These are phyloP conservation scores for Cladorhizidae sp. DNA, from an alignment of 37 sponge, comb jelly and placozoan genomes.

Conservation along the genomic window DNA sequence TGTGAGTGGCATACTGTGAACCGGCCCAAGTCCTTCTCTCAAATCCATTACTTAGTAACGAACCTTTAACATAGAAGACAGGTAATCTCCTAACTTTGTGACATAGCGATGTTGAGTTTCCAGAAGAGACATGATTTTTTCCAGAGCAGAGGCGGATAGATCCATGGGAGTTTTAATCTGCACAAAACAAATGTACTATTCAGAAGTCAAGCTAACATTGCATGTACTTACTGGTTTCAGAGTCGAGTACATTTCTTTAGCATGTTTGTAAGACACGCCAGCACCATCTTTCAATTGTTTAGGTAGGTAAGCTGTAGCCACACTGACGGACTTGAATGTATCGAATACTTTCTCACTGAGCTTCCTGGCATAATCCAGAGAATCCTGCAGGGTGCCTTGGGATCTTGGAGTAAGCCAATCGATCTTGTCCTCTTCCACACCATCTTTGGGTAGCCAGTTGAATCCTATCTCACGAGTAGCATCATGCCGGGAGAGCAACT, in stretches of 20 bases:
- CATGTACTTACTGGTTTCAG: constrained; percentile 44
- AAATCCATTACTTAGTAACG: not conserved
- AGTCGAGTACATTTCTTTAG: constrained; percentile 54
- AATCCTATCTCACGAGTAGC: not conserved
- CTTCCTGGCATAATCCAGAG: constrained; percentile 55
- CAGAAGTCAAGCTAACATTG: not conserved
- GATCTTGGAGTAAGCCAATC: constrained; percentile 33
- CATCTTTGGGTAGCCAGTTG: constrained; percentile 39
- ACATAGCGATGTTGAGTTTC: constrained; percentile 59
- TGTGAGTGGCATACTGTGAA: no score
- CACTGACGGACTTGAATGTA: constrained; percentile 44
- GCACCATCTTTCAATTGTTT: constrained; percentile 44
- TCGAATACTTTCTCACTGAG: constrained; percentile 39
- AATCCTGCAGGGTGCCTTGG: constrained; percentile 6
- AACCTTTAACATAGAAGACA: constrained; percentile 38
- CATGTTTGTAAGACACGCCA: constrained; percentile 31
- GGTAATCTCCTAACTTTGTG: constrained; percentile 43
- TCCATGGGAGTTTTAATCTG: constrained; percentile 57
- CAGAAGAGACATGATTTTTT: constrained; percentile 38
- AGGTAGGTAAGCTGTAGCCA: constrained; percentile 48
- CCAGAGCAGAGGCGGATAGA: constrained; percentile 37
- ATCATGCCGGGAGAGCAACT: constrained; percentile 6
- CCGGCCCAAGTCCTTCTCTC: no score
- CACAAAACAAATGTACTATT: not conserved
- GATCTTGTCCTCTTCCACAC: constrained; percentile 31